Evolutionary conservation across 2,113 vertebrate species (phyloP).

Genomic region (Setophaga petechia): DNA sequence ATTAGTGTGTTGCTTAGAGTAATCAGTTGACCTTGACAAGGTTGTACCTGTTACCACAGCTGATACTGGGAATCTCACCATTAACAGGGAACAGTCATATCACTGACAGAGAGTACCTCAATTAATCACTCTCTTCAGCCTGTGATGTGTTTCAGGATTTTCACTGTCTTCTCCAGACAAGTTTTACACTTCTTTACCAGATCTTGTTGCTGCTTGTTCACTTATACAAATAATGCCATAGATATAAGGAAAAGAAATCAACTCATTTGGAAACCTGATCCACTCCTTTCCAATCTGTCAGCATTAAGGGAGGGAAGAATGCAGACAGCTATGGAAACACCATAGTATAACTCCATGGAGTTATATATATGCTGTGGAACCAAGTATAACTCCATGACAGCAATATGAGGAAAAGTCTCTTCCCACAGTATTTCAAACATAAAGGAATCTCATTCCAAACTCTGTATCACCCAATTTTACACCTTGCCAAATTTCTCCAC

Average conservation of each 20-base stretch:
- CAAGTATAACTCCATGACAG: neutral
- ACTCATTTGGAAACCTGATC: neutral
- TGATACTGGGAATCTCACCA: neutral
- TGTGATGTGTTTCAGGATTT: neutral
- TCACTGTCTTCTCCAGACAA: neutral
- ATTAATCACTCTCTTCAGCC: neutral
- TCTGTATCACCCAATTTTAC: neutral
- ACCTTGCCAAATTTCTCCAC: neutral
- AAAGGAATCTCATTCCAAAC: neutral
- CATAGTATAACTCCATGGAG: too few species aligned
- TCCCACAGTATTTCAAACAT: neutral
- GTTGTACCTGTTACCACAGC: neutral
- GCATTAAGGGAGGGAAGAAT: neutral
- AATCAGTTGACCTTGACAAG: neutral
- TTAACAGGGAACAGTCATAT: neutral
- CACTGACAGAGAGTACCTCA: neutral
- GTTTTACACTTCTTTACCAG: neutral
- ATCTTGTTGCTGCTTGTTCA: neutral
- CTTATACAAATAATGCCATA: neutral
- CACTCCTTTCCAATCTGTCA: neutral
- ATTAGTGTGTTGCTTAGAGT: neutral
- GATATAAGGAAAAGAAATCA: neutral
- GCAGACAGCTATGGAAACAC: neutral
- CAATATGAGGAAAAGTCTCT: neutral
- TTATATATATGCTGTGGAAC: neutral